phyloP scores from a whole-genome alignment of 2,797 vertebrate genomes.

The Diceros bicornis region DNA sequence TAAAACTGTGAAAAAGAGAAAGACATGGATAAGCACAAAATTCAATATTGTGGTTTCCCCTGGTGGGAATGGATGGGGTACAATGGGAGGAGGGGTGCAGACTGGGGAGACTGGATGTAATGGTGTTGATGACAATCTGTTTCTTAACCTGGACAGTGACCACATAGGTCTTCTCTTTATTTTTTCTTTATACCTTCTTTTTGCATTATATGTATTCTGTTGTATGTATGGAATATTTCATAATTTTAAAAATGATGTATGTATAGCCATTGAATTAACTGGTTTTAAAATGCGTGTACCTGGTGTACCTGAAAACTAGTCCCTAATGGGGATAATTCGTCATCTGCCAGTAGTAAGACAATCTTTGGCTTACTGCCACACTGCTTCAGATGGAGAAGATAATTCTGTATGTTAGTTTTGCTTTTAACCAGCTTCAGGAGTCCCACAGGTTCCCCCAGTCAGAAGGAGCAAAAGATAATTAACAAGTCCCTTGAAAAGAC shows the following conservation, averaged over 20 bases:
- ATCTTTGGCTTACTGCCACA: background rate
- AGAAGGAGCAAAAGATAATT: background rate
- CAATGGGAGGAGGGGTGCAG: rapidly evolving
- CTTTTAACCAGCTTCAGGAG: background rate
- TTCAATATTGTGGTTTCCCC: rapidly evolving
- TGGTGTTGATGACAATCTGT: background rate
- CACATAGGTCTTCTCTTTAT: background rate
- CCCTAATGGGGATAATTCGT: background rate
- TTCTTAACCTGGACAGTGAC: background rate
- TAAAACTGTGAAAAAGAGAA: background rate
- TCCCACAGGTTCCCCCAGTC: rapidly evolving
- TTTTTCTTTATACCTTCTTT: background rate
- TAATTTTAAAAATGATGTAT: background rate
- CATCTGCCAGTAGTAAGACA: rapidly evolving
- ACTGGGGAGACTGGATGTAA: background rate
- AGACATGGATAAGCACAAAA: background rate
- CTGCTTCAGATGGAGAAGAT: background rate
- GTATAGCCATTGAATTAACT: background rate
- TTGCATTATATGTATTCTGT: too few relatives aligned
- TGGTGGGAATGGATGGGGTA: rapidly evolving
- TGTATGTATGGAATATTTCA: background rate
- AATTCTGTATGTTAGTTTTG: background rate
- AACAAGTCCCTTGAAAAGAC: background rate
- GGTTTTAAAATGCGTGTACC: background rate
- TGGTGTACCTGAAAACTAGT: background rate